Base-by-base conservation (phyloP, 2,888 invertebrate genomes). In the Xylota sylvarum region DNA sequence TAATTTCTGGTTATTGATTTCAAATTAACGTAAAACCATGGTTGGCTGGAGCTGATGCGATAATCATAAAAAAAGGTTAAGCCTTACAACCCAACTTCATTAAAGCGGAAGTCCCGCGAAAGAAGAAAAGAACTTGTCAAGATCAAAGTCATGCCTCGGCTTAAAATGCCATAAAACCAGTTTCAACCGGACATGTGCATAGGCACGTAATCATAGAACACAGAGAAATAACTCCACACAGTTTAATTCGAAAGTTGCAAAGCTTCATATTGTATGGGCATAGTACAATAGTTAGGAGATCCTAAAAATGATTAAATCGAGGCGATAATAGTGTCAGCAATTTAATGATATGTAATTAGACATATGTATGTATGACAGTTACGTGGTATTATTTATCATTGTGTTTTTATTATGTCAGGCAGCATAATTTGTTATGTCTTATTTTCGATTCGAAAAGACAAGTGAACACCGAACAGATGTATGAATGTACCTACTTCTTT, bases 151-250 rank as follows among this genome's bases (percentile, higher is more conserved):
- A 56, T 58, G 37, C 35, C 55, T 46, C 30, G n/a, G 32, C 64
- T n/a, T 74, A 30, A 67, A 67, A 58, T 78, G 52, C 12, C 14
- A 60, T 69, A 56, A 55, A 76, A 78, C 78, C 9, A 64, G 78
- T 70, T 70, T 35, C 9, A 70, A 52, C 70, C 78, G 70, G 78
- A 78, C 70, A 62, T 46, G 6, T 30, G 58, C 52, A 43, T 64
- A 78, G 69, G 52, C 78, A 78, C 55, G 78, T 70, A n/a, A n/a
- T n/a, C n/a, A n/a, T n/a, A 62, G 60, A 69, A 40, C 50, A 35
- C n/a, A 6, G 52, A 10, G 4, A 19, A 23, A 60, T 60, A 78
- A 30, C 17, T 56, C 9, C 70, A 14, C 27, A 32, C 32, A 32
- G 7, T 0, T 60, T 12, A 32, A 48, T 48, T 48, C 19, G 46